phyloP scores from a whole-genome alignment of 2,888 invertebrate species.

The Polylopha cassiicola region DNA sequence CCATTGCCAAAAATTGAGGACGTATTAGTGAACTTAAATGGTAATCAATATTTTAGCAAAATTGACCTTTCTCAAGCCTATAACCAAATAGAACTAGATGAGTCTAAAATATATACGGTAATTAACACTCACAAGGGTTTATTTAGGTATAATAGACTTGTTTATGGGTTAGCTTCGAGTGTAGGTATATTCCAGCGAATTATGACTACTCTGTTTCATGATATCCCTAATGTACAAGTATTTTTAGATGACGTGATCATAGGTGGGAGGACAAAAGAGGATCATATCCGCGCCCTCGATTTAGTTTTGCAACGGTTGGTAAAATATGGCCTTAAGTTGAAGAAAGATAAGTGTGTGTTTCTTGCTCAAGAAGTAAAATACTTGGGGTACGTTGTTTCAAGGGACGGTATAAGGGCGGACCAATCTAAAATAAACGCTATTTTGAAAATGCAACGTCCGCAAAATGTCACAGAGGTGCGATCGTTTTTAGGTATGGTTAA shows the following conservation, averaged over 20 bases:
- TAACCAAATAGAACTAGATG: slow-evolving; percentile 5
- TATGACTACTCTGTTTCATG: background rate
- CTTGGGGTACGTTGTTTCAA: background rate
- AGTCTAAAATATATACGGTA: background rate
- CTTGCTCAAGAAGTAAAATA: background rate
- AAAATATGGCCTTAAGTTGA: background rate
- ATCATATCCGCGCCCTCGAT: background rate
- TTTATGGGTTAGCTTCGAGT: slow-evolving; percentile 1
- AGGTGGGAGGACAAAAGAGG: background rate
- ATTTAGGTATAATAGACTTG: background rate
- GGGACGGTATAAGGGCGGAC: background rate
- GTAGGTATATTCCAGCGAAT: background rate
- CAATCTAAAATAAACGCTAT: background rate
- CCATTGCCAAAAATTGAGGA: slow-evolving; percentile 4
- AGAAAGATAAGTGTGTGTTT: background rate
- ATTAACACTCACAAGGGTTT: slow-evolving; percentile 1
- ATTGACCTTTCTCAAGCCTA: slow-evolving; percentile 5
- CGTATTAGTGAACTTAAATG: background rate
- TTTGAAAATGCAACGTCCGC: background rate
- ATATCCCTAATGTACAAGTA: background rate
- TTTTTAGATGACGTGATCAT: background rate
- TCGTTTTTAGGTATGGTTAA: slow-evolving; percentile 1
- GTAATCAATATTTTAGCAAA: slow-evolving; percentile 3
- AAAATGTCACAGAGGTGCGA: background rate
- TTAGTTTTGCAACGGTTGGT: background rate